Base-by-base conservation (phyloP, 2,113 vertebrate genomes). In the Tachysurus fulvidraco region DNA sequence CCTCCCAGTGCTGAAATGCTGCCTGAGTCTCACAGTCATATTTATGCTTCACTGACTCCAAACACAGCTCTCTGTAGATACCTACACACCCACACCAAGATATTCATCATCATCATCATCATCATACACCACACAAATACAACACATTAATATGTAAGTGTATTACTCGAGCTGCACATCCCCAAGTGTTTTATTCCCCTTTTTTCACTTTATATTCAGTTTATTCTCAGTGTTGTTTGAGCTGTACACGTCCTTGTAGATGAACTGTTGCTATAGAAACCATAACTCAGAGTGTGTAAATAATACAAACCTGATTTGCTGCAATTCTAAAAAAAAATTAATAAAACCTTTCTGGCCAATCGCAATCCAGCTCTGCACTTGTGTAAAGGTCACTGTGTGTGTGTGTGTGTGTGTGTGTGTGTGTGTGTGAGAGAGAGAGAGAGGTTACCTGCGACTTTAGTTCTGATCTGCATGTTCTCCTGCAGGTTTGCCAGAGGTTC, bases 401-500 rank as follows among this genome's bases (percentile, higher is more conserved):
- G 52, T 17, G 4, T 71, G 36, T 44, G 67, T 71, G 67, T 71
- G 30, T 71, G 69, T 73, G 46, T 79, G 52, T 79, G 76, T 28
- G 52, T 17, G 46, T 17, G 23, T 14, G 50, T n/a, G 23, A 36
- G 36, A 36, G 2, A 25, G 2, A 25, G 46, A 28, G 52, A 36
- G 6, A 4, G 23, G 54, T 90, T 93, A 99, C 98, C 98, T 89
- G 98, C 98, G 83, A 99, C 98, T 96, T 99, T 99, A 89, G 97
- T 99, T 92, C 98, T 95, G 90, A 99, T 99, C 94, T 99, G 98
- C 98, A 99, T 99, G 93, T 99, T 99, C 95, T 99, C 98, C 94
- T 99, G 98, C 88, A 99, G 95, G 92, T 97, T 97, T 91, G 98
- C 98, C 89, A 99, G 91, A 44, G 98, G 98, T 90, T 99, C 98